These are phyloP conservation scores for Hyaena hyaena DNA, from an alignment of 2,113 vertebrate genomes.

Conservation along the genomic window DNA sequence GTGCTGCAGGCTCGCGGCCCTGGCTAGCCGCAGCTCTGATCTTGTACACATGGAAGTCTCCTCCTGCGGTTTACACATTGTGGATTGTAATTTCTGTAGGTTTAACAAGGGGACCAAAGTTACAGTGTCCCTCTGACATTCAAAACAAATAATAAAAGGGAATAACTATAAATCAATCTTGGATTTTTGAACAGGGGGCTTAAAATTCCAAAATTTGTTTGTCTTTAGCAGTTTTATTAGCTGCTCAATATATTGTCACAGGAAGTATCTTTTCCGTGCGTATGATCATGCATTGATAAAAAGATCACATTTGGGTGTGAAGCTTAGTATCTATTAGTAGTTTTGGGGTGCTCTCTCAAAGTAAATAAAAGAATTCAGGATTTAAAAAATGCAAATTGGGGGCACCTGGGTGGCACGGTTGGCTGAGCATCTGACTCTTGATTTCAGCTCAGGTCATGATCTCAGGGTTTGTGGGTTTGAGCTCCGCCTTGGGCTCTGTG, in stretches of 20 bases:
- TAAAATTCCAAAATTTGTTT: background rate
- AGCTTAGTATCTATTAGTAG: background rate
- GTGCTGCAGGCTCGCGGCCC: rapidly evolving
- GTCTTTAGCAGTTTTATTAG: background rate
- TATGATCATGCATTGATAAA: background rate
- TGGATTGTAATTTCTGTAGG: background rate
- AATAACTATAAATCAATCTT: background rate
- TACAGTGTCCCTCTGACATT: background rate
- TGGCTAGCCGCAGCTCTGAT: background rate
- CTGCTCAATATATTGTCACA: background rate
- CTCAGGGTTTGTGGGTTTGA: too few species aligned
- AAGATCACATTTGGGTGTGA: background rate
- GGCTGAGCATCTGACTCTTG: too few species aligned
- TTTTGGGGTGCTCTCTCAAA: background rate
- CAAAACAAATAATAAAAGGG: background rate
- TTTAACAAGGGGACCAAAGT: background rate
- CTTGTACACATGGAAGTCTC: background rate
- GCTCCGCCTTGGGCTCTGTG: too few species aligned
- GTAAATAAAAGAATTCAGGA: background rate
- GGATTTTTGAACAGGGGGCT: background rate
- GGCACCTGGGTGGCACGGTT: too few species aligned
- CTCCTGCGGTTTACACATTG: background rate
- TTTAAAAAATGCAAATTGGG: background rate
- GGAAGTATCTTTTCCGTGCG: background rate
- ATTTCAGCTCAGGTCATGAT: too few species aligned